A percentile compares a stretch with the other conserved stretches of the same genome.
These are phyloP conservation scores for Stenodema calcarata DNA, from an alignment of 2,888 invertebrate genomes.

Conservation along the genomic window DNA sequence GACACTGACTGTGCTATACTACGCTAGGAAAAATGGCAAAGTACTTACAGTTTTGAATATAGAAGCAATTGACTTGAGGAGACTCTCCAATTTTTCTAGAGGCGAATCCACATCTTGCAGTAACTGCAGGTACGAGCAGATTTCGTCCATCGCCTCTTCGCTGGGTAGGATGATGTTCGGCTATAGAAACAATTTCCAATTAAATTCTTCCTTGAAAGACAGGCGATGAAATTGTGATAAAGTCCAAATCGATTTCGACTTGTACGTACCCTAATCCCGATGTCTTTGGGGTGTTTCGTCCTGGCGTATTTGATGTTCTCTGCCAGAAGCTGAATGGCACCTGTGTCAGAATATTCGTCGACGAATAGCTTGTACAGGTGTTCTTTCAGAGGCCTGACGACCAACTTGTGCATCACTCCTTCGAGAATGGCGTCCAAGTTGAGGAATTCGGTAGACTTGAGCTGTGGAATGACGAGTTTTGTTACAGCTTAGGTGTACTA, in stretches of 20 bases:
- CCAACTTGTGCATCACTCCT: conserved; percentile 89
- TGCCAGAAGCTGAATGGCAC: conserved; percentile 76
- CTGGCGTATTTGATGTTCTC: conserved; percentile 75
- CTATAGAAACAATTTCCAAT: conserved; percentile 60
- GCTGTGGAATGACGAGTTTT: conserved; percentile 62
- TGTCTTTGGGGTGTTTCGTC: conserved; percentile 71
- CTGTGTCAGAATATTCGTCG: conserved; percentile 80
- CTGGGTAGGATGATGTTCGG: conserved; percentile 79
- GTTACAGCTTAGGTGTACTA: too few species aligned
- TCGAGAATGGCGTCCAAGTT: conserved; percentile 95
- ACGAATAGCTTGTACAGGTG: conserved; percentile 85
- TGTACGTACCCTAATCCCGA: conserved; percentile 71
- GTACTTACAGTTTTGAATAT: conserved; percentile 74
- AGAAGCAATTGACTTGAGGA: conserved; percentile 85
- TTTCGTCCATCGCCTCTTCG: conserved; percentile 75
- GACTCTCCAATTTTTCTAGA: conserved; percentile 88
- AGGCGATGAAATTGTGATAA: conserved; percentile 20
- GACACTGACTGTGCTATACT: neutral
- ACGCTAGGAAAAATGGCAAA: neutral
- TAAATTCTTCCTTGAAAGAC: neutral
- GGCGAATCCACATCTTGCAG: conserved; percentile 93
- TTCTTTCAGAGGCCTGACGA: conserved; percentile 83
- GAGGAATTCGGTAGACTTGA: conserved; percentile 89
- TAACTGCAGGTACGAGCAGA: conserved; percentile 78
- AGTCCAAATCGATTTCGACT: neutral